These are phyloP conservation scores for Coecobrya sp. DNA, from an alignment of 2,888 invertebrate genomes.

Conservation along the genomic window DNA sequence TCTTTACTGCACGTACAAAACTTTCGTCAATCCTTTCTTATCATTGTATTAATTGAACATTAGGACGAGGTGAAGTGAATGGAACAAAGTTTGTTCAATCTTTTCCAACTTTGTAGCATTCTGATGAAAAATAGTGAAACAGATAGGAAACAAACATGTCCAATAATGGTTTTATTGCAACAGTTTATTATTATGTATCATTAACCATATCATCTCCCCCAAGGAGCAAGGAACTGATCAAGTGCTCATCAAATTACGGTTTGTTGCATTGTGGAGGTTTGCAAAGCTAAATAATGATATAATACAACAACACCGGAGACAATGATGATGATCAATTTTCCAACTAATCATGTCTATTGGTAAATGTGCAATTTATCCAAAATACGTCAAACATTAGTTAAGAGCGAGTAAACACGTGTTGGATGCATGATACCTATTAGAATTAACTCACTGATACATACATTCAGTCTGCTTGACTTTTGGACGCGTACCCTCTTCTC, in stretches of 20 bases:
- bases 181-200: neutral
- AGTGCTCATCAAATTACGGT: neutral
- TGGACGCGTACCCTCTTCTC: slow-evolving; percentile 20
- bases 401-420: neutral
- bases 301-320: neutral
- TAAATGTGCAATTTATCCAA: too few relatives aligned
- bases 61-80: neutral
- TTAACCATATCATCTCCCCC: neutral
- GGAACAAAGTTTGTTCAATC: neutral
- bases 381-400: neutral
- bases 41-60: neutral
- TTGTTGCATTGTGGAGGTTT: neutral
- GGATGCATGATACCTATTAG: slow-evolving; percentile 3
- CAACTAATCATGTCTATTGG: neutral
- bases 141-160: neutral
- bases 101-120: neutral
- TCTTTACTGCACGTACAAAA: neutral
- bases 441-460: neutral
- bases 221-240: neutral
- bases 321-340: neutral
- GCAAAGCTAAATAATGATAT: neutral
- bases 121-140: neutral
- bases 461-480: slow-evolving; percentile 5
- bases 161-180: neutral
- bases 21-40: neutral